A percentile compares a stretch with the other conserved stretches of the same genome.
Conservation (phyloP, 2,888 invertebrate genomes). For the Dryobota labecula region DNA sequence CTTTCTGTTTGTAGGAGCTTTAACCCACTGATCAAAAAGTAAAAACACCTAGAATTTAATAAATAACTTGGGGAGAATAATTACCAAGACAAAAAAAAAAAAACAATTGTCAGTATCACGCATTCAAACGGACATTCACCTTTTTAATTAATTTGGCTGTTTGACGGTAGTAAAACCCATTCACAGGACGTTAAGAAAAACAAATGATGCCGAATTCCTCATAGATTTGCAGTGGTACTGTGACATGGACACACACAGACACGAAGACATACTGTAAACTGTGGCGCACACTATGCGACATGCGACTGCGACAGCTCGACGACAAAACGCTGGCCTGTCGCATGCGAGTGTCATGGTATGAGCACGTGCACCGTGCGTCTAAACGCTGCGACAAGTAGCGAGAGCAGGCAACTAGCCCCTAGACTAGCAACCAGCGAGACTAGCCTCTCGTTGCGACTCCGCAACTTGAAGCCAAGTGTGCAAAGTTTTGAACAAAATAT, state of each 20-base stretch:
- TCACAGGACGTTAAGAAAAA: slow-evolving; percentile 52
- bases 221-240: slow-evolving; percentile 42
- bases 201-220: slow-evolving; percentile 49
- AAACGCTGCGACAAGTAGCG: too few relatives aligned
- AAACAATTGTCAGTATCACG: neutral
- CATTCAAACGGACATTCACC: slow-evolving; percentile 31
- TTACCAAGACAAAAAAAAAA: neutral
- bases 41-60: neutral
- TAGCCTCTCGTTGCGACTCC: neutral
- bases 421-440: too few relatives aligned
- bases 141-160: slow-evolving; percentile 54
- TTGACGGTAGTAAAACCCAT: slow-evolving; percentile 54
- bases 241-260: slow-evolving; percentile 32
- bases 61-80: neutral
- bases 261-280: neutral
- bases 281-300: neutral
- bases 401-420: neutral
- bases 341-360: neutral
- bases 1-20: too few relatives aligned
- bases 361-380: neutral
- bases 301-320: too few relatives aligned
- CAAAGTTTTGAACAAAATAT: too few relatives aligned
- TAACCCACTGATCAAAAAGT: too few relatives aligned
- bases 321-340: neutral
- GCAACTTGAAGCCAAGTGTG: neutral